A percentile compares a stretch with the other conserved stretches of the same genome.
These are phyloP conservation scores for Cisticola juncidis DNA, from an alignment of 2,113 vertebrate genomes.

Conservation along the genomic window DNA sequence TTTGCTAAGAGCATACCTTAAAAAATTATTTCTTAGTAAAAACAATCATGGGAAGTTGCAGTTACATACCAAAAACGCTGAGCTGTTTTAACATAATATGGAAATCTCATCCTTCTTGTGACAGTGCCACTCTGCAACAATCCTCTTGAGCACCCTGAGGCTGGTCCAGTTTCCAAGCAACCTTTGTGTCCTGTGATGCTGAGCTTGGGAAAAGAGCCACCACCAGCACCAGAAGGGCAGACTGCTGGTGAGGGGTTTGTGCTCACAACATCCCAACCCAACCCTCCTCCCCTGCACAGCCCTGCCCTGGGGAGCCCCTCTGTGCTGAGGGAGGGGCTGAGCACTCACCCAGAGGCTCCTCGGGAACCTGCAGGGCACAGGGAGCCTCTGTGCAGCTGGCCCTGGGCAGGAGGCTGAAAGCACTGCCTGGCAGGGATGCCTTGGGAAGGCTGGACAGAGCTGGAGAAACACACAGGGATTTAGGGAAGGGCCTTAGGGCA, in stretches of 20 bases:
- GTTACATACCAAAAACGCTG: neutral
- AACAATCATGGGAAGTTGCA: neutral
- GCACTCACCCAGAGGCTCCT: neutral
- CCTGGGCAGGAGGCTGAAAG: neutral
- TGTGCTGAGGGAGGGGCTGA: neutral
- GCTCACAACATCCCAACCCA: neutral
- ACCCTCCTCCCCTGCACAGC: accelerated
- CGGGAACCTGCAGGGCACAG: neutral
- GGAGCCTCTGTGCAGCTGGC: neutral
- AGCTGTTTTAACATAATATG: neutral
- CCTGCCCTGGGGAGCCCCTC: neutral
- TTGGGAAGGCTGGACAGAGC: too few relatives aligned
- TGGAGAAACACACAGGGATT: too few relatives aligned
- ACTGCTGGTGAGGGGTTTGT: neutral
- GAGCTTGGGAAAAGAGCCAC: neutral
- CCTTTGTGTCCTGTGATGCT: neutral
- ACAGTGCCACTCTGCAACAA: neutral
- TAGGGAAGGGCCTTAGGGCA: too few relatives aligned
- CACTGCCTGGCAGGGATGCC: accelerated
- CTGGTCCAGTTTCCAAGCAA: neutral
- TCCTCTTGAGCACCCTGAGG: neutral
- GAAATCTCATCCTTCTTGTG: neutral
- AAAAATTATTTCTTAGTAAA: neutral
- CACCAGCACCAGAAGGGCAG: neutral
- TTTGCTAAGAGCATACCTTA: neutral